Evolutionary conservation across 2,797 vertebrate species (phyloP).

Genomic region (Sebastes diaconus): DNA sequence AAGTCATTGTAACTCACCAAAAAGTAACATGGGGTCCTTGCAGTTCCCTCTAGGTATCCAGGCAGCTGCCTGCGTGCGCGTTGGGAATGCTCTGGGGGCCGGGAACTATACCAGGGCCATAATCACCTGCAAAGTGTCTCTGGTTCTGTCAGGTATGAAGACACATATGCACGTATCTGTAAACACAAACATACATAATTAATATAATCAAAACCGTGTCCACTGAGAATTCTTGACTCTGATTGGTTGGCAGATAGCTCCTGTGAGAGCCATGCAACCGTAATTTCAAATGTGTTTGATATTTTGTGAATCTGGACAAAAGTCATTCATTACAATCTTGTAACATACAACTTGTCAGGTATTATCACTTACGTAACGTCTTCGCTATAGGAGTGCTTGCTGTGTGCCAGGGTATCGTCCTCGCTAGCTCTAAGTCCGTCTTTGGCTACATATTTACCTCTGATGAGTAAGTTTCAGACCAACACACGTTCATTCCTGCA

Average conservation of each 20-base stretch:
- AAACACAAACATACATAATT: not conserved
- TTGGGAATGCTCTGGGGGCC: constrained; percentile 93
- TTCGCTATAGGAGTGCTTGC: constrained; percentile 68
- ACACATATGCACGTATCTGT: not conserved
- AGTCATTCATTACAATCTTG: not conserved
- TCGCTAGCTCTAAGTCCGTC: constrained; percentile 68
- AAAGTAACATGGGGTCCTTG: constrained; percentile 9
- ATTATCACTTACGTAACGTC: not conserved
- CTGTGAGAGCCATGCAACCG: not conserved
- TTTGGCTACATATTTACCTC: constrained; percentile 88
- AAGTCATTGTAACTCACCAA: not conserved
- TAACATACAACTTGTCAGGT: not conserved
- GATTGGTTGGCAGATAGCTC: not conserved
- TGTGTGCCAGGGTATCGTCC: constrained; percentile 70
- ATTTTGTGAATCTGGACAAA: not conserved
- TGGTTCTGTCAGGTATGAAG: constrained; percentile 84
- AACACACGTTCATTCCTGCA: constrained; percentile 6
- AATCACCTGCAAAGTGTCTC: constrained; percentile 80
- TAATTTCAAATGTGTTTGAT: not conserved
- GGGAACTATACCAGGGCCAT: constrained; percentile 84
- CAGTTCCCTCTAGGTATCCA: constrained; percentile 89
- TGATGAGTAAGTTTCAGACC: constrained; percentile 85
- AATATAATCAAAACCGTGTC: not conserved
- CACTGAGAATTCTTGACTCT: not conserved
- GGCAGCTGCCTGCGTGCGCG: constrained; percentile 86